Evolutionary conservation across 1,140 invertebrate genomes (phyloP), one percentile per base, ranked within the genome.

Genomic region (Zophobas morio): DNA sequence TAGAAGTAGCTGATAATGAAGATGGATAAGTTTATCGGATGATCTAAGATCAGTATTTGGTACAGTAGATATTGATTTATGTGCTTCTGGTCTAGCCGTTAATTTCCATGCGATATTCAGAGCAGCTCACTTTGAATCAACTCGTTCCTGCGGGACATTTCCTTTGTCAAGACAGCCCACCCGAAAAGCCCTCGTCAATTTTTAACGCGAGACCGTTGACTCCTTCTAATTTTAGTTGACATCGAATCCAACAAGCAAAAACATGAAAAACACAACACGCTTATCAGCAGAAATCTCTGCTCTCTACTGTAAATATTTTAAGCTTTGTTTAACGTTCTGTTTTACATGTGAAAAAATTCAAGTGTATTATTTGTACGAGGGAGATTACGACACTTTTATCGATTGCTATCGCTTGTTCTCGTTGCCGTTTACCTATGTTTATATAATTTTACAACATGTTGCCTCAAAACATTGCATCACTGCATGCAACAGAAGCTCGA

Each of bases 311-410:
- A 36, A 6, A 39, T 39, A 36, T 60, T 60, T 60, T 60, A 60
- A 60, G 33, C 34, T 60, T 36, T 36, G 56, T 60, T 60, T 20
- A 60, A 60, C 56, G 37, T 37, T 37, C 33, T 32, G 1, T 60
- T 60, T 60, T 1, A 6, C 54, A 60, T 60, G 56, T 36, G 20
- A 66, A 66, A 66, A 66, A 40, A 42, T 66, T 66, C 60, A 42
- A 66, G 60, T 66, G 60, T 40, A 33, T 42, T 66, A 42, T 66
- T 66, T 66, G 60, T 66, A 5, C 35, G 56, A 8, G 33, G 8
- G 33, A 60, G 56, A 60, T 60, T 60, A 60, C 35, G 37, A 60
- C 35, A 60, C n/a, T 3, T 66, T 66, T 40, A 66, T 66, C n/a
- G 60, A 66, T 66, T n/a, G n/a, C 2, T 42, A 66, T 42, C 37